Evolutionary conservation across 2,797 vertebrate genomes (phyloP), one percentile per base, ranked within the genome.

Genomic region (Lates japonicus): DNA sequence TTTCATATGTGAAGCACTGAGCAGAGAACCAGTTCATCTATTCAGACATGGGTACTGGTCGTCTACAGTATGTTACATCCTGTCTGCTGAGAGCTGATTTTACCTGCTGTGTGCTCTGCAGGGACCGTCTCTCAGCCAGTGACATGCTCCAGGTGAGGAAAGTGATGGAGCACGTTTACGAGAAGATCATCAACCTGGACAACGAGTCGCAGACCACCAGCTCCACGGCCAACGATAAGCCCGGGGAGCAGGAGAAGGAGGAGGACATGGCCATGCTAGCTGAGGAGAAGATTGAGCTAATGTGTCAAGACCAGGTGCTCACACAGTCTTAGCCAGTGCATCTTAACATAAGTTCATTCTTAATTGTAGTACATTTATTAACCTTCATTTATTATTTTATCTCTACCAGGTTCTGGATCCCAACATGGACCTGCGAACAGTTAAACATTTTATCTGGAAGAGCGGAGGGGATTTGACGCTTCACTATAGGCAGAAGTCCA

Each of bases 361-460:
- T 2, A n/a, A 17, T 42, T 7, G 0, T 16, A 10, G 2, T 72
- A 35, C 3, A 37, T 20, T 52, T 55, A 22, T 52, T 67, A 60
- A 90, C 29, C 20, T 9, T 49, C 20, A 0, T 17, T 52, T 5
- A 12, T 6, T 46, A 11, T 35, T 20, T 12, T 22, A 17, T 80
- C 7, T 72, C n/a, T 58, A 16, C 48, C 76, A 99, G 98, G 97
- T 99, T 93, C 95, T 99, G 90, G 98, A 99, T 92, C 98, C 98
- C 10, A 99, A 99, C 88, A 99, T 99, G 98, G 98, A 99, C 95
- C 97, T 99, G 91, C 95, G 98, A 78, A 99, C 98, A 88, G 98
- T 99, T 84, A 99, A 99, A 95, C 98, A 99, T 93, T 99, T 99
- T 96, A 98, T 99, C 90, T 99, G 98, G 98, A 99, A 99, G 95